Evolutionary conservation across 2,113 vertebrate genomes (phyloP), one percentile per base, ranked within the genome.

Genomic region (Bungarus multicinctus): DNA sequence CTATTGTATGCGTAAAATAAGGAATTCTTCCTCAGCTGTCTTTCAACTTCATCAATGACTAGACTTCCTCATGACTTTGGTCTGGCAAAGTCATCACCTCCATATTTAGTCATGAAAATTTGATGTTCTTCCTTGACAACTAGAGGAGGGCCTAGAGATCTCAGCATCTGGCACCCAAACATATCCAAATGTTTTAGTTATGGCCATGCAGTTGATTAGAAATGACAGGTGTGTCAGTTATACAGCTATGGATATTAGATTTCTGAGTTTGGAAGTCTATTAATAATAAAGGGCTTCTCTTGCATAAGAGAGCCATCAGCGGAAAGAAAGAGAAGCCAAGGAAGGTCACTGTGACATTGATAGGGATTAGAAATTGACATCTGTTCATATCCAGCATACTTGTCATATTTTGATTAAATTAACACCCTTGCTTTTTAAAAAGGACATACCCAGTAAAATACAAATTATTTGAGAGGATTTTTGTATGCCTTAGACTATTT

Each of bases 271-370:
- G 88, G 88, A 93, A 90, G 5, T 55, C 86, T 60, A 91, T 93
- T 96, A 92, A 95, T 95, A 95, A 94, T 93, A 95, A 94, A 94
- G 87, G 64, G 94, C 94, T 92, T 94, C 22, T 87, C 94, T 95
- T 85, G 88, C 91, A 34, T 22, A 55, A 2, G 57, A 95, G 11
- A 96, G 8, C 30, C 60, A 89, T 1, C 94, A 30, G n/a, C 1
- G 0, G 5, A 9, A 39, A 81, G 91, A 94, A 92, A 39, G 3
- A 95, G 50, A 88, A 93, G 91, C 90, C 85, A 91, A 3, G 14
- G 87, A 96, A 97, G 85, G 92, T 96, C 89, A 95, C 30, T 0
- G 0, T 92, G 86, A 91, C 85, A 95, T 93, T 95, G 94, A 52
- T 34, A 54, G 52, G 89, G 27, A 85, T 93, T 95, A 2, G 94